Percentiles rank a stretch among this genome's conserved stretches.
Conservation (phyloP, 92 coral and sea anemone genomes). For the Muricea muricata region DNA sequence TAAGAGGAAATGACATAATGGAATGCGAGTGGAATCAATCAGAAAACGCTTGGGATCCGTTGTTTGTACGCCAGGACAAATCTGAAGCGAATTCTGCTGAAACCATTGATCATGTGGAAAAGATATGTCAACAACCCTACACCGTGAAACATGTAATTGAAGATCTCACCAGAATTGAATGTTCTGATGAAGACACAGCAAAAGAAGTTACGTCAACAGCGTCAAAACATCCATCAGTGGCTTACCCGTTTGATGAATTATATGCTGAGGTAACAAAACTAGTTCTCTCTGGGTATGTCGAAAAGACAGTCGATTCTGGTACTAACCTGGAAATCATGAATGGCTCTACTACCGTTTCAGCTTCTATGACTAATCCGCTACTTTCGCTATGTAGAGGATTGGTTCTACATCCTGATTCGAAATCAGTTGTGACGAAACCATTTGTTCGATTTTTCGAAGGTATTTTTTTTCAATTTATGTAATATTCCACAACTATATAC, state of each 20-base stretch:
- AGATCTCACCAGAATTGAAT: neutral
- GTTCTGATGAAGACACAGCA: neutral
- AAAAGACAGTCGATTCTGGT: neutral
- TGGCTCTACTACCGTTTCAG: neutral
- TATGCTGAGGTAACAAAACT: neutral
- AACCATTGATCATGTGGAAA: conserved; percentile 19
- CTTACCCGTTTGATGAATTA: conserved; percentile 21
- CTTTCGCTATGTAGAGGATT: conserved; percentile 11
- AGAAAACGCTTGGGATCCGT: neutral
- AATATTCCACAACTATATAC: no score
- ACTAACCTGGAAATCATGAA: conserved; percentile 25
- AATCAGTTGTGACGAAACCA: conserved; percentile 20
- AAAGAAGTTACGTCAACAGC: neutral
- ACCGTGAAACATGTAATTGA: neutral
- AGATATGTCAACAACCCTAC: neutral
- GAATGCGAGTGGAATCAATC: conserved; percentile 11
- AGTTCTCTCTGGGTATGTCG: neutral
- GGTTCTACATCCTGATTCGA: conserved; percentile 24
- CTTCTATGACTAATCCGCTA: neutral
- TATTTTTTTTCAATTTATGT: neutral
- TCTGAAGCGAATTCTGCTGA: neutral
- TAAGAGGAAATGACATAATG: neutral
- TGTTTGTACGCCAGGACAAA: conserved; percentile 20
- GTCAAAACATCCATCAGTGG: neutral
- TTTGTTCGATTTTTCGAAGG: conserved; percentile 41